phyloP scores from a whole-genome alignment of 92 coral and sea anemone genomes.

The Muricea muricata region DNA sequence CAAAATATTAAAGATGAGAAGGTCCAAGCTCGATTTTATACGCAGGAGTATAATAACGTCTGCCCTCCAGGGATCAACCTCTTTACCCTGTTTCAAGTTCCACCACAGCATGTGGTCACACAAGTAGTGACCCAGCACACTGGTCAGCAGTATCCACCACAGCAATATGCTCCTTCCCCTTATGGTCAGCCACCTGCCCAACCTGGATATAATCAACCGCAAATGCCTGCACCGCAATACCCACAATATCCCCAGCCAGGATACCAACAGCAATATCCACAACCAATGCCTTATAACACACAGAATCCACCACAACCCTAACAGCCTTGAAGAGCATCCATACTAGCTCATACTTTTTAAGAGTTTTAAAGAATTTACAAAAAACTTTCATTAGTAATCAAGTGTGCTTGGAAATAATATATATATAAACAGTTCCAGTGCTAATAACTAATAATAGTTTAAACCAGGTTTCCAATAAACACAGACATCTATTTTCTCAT shows the following conservation, averaged over 20 bases:
- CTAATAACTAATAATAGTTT: no score
- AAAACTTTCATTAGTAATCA: no score
- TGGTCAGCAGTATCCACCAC: constrained; percentile 18
- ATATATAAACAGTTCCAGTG: no score
- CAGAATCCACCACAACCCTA: not conserved
- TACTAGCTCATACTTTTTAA: not conserved
- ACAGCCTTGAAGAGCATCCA: not conserved
- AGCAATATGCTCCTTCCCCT: constrained; percentile 13
- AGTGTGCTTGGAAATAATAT: no score
- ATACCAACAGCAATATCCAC: constrained; percentile 24
- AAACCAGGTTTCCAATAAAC: no score
- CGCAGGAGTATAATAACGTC: constrained; percentile 20
- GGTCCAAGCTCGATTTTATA: constrained; percentile 22
- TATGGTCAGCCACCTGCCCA: not conserved
- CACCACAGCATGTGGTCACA: not conserved
- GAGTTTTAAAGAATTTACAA: no score
- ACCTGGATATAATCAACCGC: not conserved
- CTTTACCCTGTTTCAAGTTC: not conserved
- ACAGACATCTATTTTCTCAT: no score
- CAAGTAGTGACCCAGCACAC: constrained; percentile 20
- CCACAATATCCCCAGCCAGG: not conserved
- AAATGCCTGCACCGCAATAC: not conserved
- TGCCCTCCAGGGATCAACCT: constrained; percentile 21
- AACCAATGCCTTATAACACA: not conserved
- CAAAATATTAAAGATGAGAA: constrained; percentile 39